Evolutionary conservation across 2,797 vertebrate genomes (phyloP), one percentile per base, ranked within the genome.

Genomic region (Cynopterus sphinx): DNA sequence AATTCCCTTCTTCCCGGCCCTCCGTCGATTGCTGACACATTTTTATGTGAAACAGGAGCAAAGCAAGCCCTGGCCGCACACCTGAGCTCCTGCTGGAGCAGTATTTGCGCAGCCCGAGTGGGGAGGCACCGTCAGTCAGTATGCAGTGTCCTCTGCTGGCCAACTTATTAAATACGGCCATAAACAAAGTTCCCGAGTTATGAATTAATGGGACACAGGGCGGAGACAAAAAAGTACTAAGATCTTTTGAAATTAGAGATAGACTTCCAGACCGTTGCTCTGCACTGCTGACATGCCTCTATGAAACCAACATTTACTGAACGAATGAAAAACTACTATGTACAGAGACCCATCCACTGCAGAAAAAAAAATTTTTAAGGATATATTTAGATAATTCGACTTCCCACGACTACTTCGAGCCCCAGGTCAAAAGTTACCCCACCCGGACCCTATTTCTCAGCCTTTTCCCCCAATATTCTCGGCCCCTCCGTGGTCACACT

Each of bases 91-190:
- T 11, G 86, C 3, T 0, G 21, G 5, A 21, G 43, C 39, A 4
- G 9, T 5, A 33, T 8, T 26, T 13, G 5, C 39, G 24, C 1
- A 0, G 1, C 51, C 55, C 13, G 13, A 0, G 8, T 0, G 24
- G 6, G 16, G 49, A 63, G 26, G 0, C 36, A 16, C 15, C 0
- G 83, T 16, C 97, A 33, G 83, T 16, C 97, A 36, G 98, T 94
- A 21, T 24, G 95, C 98, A 98, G 97, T 73, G 97, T 97, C 98
- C 98, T 98, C 98, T 98, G 43, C 98, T 97, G 98, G 13, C 41
- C 63, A 0, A 0, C 0, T 3, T 65, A 2, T 67, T 24, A 0
- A 1, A 79, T 84, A 95, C 12, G 0, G 26, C 2, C 3, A 17
- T 2, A 5, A 41, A 63, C 43, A 61, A 74, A 3, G 61, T 74